Evolutionary conservation across 2,888 invertebrate species (phyloP).

Genomic region (Lacanobia wlatinum): DNA sequence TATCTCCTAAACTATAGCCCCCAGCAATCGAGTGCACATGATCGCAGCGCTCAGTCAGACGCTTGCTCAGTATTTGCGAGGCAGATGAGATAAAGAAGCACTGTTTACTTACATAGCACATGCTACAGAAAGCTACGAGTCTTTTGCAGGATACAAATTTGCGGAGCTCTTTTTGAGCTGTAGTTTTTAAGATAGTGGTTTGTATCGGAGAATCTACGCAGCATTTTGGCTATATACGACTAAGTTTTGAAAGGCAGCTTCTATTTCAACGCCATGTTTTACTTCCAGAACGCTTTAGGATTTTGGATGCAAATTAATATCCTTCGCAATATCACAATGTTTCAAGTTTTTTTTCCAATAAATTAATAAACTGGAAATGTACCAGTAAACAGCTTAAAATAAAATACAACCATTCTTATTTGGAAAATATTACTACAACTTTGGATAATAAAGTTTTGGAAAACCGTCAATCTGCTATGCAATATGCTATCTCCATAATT

Average conservation of each 20-base stretch:
- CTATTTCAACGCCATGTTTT: neutral
- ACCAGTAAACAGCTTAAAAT: too few relatives aligned
- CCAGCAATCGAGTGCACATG: slow-evolving; percentile 60
- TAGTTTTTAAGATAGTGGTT: neutral
- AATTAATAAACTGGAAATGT: too few relatives aligned
- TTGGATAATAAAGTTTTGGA: too few relatives aligned
- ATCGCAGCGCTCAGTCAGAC: slow-evolving; percentile 54
- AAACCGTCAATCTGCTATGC: neutral
- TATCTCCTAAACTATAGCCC: slow-evolving; percentile 37
- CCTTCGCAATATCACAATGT: too few relatives aligned
- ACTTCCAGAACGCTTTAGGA: neutral
- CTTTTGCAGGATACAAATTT: slow-evolving; percentile 1
- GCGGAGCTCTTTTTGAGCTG: neutral
- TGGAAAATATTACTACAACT: too few relatives aligned
- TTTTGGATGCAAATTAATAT: too few relatives aligned
- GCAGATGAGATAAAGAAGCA: slow-evolving; percentile 59
- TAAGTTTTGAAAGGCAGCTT: neutral
- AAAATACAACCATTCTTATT: too few relatives aligned
- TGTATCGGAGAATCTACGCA: neutral
- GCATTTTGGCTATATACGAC: neutral
- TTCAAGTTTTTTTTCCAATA: too few relatives aligned
- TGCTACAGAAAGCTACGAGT: slow-evolving; percentile 20
- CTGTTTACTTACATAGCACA: slow-evolving; percentile 42
- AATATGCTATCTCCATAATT: neutral
- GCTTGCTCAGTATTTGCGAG: slow-evolving; percentile 49